These are phyloP conservation scores for Lasioglossum zephyrum DNA, from an alignment of 2,888 invertebrate species.

Conservation along the genomic window DNA sequence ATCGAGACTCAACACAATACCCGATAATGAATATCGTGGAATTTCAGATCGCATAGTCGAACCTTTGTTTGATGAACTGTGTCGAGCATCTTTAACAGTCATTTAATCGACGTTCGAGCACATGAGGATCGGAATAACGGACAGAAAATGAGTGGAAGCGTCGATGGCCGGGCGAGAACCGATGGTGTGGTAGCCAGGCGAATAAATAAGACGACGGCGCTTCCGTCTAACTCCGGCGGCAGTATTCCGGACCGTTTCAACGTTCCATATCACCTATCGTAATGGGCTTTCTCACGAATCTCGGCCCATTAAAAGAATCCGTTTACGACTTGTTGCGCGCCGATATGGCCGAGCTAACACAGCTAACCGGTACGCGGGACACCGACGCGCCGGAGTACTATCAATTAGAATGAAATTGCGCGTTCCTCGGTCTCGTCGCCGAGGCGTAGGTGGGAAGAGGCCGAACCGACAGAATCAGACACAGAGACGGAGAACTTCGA, in stretches of 20 bases:
- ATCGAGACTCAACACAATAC: slow-evolving; percentile 45
- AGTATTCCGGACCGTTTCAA: slow-evolving; percentile 54
- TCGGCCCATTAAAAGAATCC: slow-evolving; percentile 54
- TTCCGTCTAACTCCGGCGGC: slow-evolving; percentile 53
- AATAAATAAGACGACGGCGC: slow-evolving; percentile 53
- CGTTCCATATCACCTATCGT: slow-evolving; percentile 60
- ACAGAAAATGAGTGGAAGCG: slow-evolving; percentile 14
- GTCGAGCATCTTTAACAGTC: not conserved
- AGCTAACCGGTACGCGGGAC: slow-evolving; percentile 56
- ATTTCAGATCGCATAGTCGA: not conserved
- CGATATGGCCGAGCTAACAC: slow-evolving; percentile 43
- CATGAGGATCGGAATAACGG: not conserved
- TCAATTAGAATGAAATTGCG: slow-evolving; percentile 73
- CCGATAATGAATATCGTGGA: slow-evolving; percentile 17
- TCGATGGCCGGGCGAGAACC: slow-evolving; percentile 15
- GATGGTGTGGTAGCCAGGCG: slow-evolving; percentile 34
- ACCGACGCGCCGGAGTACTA: slow-evolving; percentile 54
- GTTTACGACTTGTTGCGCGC: slow-evolving; percentile 62
- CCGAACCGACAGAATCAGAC: not conserved
- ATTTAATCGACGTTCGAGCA: not conserved
- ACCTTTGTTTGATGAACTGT: not conserved
- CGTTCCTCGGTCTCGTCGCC: slow-evolving; percentile 58
- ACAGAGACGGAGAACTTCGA: not conserved
- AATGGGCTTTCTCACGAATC: slow-evolving; percentile 60
- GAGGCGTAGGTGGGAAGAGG: slow-evolving; percentile 62